A percentile compares a stretch with the other conserved stretches of the same genome.
phyloP scores from a whole-genome alignment of 2,888 invertebrate species.

The Villa cingulata region DNA sequence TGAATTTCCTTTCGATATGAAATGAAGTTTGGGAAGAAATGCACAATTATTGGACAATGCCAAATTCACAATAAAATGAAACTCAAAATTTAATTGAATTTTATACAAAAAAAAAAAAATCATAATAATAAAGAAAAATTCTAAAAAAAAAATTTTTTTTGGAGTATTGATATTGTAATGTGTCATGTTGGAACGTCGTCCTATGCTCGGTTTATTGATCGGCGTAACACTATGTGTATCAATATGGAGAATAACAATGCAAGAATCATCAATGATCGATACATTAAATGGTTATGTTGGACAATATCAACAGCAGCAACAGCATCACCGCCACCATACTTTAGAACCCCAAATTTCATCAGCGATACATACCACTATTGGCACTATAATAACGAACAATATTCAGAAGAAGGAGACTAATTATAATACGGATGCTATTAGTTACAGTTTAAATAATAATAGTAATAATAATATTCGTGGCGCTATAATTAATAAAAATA shows the following conservation, averaged over 20 bases:
- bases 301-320: not conserved
- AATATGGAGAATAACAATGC: constrained; percentile 34
- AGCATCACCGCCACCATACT: constrained; percentile 3
- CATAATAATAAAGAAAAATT: no score
- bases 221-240: constrained; percentile 31
- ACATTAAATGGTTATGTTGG: constrained; percentile 13
- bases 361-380: constrained; percentile 5
- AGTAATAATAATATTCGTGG: no score
- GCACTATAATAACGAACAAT: constrained; percentile 6
- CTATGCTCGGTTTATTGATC: constrained; percentile 29
- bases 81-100: no score
- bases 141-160: no score
- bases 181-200: constrained; percentile 34
- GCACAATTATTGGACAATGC: no score
- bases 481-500: not conserved
- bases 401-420: not conserved
- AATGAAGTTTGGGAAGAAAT: no score
- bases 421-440: no score
- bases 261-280: constrained; percentile 24
- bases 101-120: no score
- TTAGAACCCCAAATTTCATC: constrained; percentile 5
- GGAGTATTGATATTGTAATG: not conserved
- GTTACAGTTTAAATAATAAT: not conserved
- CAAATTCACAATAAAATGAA: no score
- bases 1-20: no score